Percentiles rank a stretch among this genome's conserved stretches.
These are phyloP conservation scores for Argynnis bischoffii DNA, from an alignment of 2,888 invertebrate species.

Conservation along the genomic window DNA sequence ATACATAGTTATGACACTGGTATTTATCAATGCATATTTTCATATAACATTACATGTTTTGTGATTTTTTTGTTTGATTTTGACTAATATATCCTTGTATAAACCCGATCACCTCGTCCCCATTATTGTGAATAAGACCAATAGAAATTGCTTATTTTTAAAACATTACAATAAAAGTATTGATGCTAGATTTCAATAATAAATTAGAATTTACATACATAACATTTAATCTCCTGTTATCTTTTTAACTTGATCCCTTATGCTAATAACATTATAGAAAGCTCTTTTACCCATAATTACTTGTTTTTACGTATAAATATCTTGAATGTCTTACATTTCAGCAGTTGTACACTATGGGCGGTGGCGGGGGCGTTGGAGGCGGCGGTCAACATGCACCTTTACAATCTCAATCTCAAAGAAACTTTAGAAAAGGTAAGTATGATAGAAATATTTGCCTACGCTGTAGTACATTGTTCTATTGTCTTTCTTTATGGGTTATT, in stretches of 20 bases:
- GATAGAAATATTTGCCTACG: constrained; percentile 2
- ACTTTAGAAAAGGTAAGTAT: constrained; percentile 67
- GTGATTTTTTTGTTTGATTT: not conserved
- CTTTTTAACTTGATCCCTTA: not conserved
- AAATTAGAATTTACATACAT: too few relatives aligned
- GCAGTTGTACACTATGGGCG: constrained; percentile 71
- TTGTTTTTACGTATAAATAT: not conserved
- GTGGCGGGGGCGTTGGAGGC: constrained; percentile 61
- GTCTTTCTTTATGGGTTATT: not conserved
- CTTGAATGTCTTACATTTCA: not conserved
- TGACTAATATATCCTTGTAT: not conserved
- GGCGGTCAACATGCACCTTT: constrained; percentile 77
- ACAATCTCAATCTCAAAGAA: constrained; percentile 65
- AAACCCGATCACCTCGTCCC: not conserved
- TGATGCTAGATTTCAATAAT: too few relatives aligned
- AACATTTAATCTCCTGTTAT: too few relatives aligned
- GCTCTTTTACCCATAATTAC: not conserved
- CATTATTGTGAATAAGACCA: too few relatives aligned
- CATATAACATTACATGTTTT: too few relatives aligned
- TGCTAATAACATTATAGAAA: not conserved
- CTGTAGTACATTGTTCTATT: not conserved
- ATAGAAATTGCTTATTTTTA: too few relatives aligned
- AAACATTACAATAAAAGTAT: too few relatives aligned
- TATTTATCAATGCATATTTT: too few relatives aligned
- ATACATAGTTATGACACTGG: too few relatives aligned